Evolutionary conservation across 2,113 vertebrate genomes (phyloP).

Genomic region (Melanotaenia duboulayi): DNA sequence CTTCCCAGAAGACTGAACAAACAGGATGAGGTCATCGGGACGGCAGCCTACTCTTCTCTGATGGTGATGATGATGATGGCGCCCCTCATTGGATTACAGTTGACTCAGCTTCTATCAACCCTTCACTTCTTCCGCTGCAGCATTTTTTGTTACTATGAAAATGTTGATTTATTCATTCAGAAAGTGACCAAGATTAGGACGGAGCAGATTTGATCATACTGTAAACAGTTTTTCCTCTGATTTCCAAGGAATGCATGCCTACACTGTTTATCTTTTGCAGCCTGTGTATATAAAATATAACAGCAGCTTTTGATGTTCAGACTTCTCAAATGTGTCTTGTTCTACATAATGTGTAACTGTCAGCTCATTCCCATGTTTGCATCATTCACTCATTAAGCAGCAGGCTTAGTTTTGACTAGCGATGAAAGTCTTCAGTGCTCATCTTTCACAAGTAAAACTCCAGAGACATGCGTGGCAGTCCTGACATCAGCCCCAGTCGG

Average conservation of each 20-base stretch:
- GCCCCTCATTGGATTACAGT: constrained; percentile 77
- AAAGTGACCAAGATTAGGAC: not conserved
- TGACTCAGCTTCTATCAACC: constrained; percentile 55
- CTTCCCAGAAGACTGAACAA: constrained; percentile 77
- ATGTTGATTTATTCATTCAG: not conserved
- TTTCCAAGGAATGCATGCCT: not conserved
- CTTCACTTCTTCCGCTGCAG: constrained; percentile 26
- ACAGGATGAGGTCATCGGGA: constrained; percentile 80
- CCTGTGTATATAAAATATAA: too few species aligned
- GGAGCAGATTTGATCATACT: not conserved
- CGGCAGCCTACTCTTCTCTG: constrained; percentile 58
- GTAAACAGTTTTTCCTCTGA: not conserved
- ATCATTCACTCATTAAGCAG: not conserved
- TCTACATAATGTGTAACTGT: not conserved
- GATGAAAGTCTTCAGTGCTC: not conserved
- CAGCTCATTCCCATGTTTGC: not conserved
- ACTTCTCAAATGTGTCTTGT: not conserved
- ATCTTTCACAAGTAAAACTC: not conserved
- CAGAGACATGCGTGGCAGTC: not conserved
- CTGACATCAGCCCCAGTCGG: not conserved
- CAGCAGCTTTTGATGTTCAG: not conserved
- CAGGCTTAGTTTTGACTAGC: not conserved
- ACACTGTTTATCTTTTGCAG: not conserved
- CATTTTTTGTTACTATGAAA: constrained; percentile 3
- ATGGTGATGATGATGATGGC: constrained; percentile 70